Evolutionary conservation across 2,888 invertebrate species (phyloP).

Genomic region (Hydraecia micacea): DNA sequence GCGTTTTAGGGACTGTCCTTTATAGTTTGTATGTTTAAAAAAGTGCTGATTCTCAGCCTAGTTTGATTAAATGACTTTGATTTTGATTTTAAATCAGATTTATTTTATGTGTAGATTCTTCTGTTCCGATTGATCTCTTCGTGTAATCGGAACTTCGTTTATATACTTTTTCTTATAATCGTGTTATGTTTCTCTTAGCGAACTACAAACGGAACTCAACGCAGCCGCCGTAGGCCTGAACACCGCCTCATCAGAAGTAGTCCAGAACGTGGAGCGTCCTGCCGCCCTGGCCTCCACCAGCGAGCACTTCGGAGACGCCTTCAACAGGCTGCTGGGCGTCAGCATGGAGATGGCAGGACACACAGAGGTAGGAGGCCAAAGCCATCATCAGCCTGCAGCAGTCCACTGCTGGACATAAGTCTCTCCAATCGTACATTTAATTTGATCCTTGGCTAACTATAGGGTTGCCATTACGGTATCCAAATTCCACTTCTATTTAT

Average conservation of each 20-base stretch:
- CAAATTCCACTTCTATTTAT: too few species aligned
- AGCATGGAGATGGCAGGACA: constrained; percentile 97
- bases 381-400: neutral
- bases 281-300: constrained; percentile 93
- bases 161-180: neutral
- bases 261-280: constrained; percentile 93
- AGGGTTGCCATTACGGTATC: too few species aligned
- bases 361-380: constrained; percentile 87
- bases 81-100: too few species aligned
- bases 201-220: constrained; percentile 96
- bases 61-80: neutral
- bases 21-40: too few species aligned
- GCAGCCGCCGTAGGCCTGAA: constrained; percentile 96
- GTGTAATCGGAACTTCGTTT: neutral
- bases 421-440: neutral
- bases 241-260: constrained; percentile 94
- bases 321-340: constrained; percentile 94
- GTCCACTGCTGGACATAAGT: neutral
- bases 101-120: neutral
- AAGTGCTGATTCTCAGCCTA: neutral
- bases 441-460: too few species aligned
- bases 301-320: constrained; percentile 94
- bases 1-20: too few species aligned
- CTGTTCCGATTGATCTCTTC: neutral
- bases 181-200: constrained; percentile 81